Conservation (phyloP, 2,113 vertebrate genomes). For the human region DNA sequence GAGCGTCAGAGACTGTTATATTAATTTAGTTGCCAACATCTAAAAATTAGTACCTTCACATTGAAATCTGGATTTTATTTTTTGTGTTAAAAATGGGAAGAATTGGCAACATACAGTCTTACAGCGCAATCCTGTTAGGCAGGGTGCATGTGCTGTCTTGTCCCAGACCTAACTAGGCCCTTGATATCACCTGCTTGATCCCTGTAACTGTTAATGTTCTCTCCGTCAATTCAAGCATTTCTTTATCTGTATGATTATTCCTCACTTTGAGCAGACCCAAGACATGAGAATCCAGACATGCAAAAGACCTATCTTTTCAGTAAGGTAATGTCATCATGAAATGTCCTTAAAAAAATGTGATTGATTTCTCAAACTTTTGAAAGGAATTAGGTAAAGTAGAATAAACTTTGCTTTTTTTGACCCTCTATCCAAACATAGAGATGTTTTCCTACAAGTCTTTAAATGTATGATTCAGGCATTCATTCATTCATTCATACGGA, state of each 20-base stretch:
- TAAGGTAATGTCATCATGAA: background rate
- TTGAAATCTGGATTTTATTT: background rate
- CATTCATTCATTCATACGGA: background rate
- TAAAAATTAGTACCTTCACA: background rate
- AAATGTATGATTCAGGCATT: background rate
- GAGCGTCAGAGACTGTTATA: background rate
- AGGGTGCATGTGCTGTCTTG: background rate
- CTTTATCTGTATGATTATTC: background rate
- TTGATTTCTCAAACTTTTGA: background rate
- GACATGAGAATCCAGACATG: background rate
- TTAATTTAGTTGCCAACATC: background rate
- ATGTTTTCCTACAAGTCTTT: background rate
- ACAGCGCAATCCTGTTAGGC: background rate
- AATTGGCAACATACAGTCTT: background rate
- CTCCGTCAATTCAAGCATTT: background rate
- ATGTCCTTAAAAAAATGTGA: background rate
- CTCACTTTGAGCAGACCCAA: background rate
- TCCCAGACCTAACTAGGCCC: background rate
- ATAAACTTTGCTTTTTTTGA: background rate
- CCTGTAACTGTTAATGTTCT: accelerated
- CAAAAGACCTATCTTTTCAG: background rate
- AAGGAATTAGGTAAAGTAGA: background rate
- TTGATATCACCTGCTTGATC: background rate
- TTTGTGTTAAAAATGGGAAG: background rate
- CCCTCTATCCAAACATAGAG: background rate